phyloP scores from a whole-genome alignment of 2,113 vertebrate species.

The Diglossa brunneiventris region DNA sequence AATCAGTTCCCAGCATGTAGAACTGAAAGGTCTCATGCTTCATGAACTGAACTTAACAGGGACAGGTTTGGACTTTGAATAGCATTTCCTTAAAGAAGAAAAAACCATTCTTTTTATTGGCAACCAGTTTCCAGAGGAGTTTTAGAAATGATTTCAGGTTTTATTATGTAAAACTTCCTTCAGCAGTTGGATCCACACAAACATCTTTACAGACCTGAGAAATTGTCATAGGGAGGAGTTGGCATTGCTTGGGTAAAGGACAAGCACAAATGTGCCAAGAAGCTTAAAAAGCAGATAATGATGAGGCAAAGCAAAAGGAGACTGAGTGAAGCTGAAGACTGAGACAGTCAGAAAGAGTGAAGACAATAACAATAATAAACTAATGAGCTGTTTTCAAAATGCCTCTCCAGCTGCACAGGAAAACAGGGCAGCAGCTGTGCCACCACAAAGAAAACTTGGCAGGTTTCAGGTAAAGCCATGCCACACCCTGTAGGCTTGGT shows the following conservation, averaged over 20 bases:
- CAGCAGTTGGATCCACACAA: background rate
- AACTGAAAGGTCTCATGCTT: background rate
- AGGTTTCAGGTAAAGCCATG: background rate
- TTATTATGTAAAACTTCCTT: background rate
- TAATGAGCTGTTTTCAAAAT: background rate
- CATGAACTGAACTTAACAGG: background rate
- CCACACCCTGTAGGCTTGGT: constrained; percentile 7
- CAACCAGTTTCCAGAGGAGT: background rate
- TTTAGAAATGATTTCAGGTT: background rate
- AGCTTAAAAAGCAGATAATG: background rate
- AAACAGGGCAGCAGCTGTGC: background rate
- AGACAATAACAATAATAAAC: background rate
- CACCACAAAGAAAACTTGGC: background rate
- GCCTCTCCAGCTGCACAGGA: background rate
- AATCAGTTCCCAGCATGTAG: background rate
- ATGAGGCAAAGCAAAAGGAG: background rate
- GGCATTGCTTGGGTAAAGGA: background rate
- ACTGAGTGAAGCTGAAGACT: background rate
- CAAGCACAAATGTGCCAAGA: background rate
- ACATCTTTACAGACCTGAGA: background rate
- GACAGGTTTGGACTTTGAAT: background rate
- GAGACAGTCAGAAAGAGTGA: background rate
- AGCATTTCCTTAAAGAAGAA: background rate
- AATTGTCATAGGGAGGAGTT: background rate
- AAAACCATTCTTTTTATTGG: background rate